Evolutionary conservation across 2,113 vertebrate species (phyloP).

Genomic region (Bungarus multicinctus): DNA sequence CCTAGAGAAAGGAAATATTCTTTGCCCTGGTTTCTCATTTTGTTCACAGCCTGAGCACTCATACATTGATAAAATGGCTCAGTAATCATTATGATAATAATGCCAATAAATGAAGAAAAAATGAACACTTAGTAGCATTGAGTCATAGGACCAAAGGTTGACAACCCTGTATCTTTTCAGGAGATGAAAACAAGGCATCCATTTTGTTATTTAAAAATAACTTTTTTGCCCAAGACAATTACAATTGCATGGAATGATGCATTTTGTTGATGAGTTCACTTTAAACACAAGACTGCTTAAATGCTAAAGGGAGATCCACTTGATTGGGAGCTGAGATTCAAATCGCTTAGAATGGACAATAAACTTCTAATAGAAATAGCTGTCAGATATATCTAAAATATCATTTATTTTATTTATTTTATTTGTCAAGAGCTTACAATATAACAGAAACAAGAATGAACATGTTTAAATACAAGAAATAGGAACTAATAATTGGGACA

Average conservation of each 20-base stretch:
- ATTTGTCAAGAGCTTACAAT: no score
- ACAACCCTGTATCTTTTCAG: not conserved
- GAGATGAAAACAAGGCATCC: not conserved
- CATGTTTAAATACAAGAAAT: no score
- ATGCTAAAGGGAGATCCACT: no score
- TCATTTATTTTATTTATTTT: no score
- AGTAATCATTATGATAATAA: not conserved
- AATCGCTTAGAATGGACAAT: no score
- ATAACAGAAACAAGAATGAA: no score
- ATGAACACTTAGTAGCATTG: not conserved
- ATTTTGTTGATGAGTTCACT: not conserved
- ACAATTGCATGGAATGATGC: not conserved
- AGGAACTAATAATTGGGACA: no score
- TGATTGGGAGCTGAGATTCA: no score
- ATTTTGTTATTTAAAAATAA: not conserved
- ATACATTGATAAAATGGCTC: not conserved
- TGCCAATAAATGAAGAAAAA: not conserved
- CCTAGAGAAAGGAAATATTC: not conserved
- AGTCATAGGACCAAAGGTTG: not conserved
- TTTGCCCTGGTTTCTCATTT: not conserved
- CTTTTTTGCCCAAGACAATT: not conserved
- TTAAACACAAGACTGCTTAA: not conserved
- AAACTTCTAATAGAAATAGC: no score
- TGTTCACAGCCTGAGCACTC: not conserved
- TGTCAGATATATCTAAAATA: no score